Conservation (phyloP, 2,888 invertebrate genomes). For the Cacoxenus indagator region DNA sequence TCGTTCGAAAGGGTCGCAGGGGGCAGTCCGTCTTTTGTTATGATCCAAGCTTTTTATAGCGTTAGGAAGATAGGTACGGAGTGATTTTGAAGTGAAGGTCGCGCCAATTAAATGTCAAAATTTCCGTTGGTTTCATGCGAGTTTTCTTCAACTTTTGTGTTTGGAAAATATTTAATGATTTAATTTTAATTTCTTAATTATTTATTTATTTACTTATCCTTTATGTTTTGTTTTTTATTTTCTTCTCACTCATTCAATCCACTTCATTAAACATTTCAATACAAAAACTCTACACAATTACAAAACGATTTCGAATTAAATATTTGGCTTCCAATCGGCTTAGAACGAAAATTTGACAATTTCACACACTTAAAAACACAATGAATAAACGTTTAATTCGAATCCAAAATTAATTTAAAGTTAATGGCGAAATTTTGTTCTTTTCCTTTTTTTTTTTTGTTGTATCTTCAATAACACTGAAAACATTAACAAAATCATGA, state of each 20-base stretch:
- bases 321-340: neutral
- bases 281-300: neutral
- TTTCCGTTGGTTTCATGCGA: too few species aligned
- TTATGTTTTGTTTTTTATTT: too few species aligned
- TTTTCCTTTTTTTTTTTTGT: slow-evolving; percentile 49
- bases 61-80: too few species aligned
- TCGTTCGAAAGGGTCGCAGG: too few species aligned
- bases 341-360: neutral
- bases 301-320: neutral
- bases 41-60: too few species aligned
- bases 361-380: neutral
- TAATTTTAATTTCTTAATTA: slow-evolving; percentile 22
- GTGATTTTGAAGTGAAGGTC: too few species aligned
- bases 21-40: too few species aligned
- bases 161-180: neutral
- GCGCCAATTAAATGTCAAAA: too few species aligned
- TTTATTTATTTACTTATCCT: slow-evolving; percentile 32
- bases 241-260: slow-evolving; percentile 5
- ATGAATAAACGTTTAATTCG: neutral
- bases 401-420: neutral
- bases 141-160: too few species aligned
- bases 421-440: slow-evolving; percentile 31
- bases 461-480: slow-evolving; percentile 32
- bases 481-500: slow-evolving; percentile 45
- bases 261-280: slow-evolving; percentile 54